Evolutionary conservation across 2,113 vertebrate species (phyloP), one percentile per base, ranked within the genome.

Genomic region (Dunckerocampus dactyliophorus): DNA sequence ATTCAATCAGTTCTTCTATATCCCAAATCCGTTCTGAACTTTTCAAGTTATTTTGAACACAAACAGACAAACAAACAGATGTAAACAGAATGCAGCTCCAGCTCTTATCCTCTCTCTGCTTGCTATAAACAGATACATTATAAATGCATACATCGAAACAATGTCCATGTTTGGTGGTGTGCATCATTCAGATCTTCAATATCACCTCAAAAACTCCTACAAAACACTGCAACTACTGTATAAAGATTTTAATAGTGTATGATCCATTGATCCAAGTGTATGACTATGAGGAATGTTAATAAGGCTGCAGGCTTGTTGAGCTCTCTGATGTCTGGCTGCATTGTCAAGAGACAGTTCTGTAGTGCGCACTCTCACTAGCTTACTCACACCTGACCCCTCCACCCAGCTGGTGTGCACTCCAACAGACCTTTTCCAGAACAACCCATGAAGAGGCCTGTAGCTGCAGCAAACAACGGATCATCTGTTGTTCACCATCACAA

Each of bases 351-450:
- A 57, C 67, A 72, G 63, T 79, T 74, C 20, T 59, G 3, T 48
- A 68, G 28, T 67, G n/a, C 77, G 45, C n/a, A 50, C 67, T 37
- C 62, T 45, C 59, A 31, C 49, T 54, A 1, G 47, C 63, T 47
- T 54, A 39, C 65, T 63, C 76, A 77, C 73, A 79, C 84, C 82
- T 85, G 83, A 83, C 75, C 76, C 65, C 78, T 62, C 73, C 80
- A 51, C 57, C 75, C 67, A 67, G 63, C 76, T 47, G 57, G 64
- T 59, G 62, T 6, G 16, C 19, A 37, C 65, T 65, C 65, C 56
- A 74, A 70, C 69, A 78, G 66, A 76, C 64, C n/a, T 55, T 67
- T 87, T 88, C 85, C 65, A 84, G 87, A 88, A 86, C 65, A 70
- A 67, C 83, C 83, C 60, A 66, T 34, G 77, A 55, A 58, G 79